Conservation (phyloP, 2,797 vertebrate genomes). For the Bradypodion pumilum region DNA sequence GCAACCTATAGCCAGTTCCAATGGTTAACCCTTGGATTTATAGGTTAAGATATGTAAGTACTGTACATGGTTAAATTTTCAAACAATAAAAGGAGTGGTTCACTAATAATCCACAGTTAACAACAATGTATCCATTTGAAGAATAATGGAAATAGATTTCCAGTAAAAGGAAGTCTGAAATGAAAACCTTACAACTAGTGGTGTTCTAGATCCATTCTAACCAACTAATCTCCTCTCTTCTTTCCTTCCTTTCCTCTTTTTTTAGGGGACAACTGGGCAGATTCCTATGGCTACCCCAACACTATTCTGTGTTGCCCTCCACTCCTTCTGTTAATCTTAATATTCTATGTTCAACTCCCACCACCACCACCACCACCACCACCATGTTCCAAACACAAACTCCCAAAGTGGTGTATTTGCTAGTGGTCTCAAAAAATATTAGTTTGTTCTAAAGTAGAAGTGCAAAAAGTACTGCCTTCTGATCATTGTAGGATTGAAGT, state of each 20-base stretch:
- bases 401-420: background rate
- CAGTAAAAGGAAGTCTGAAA: background rate
- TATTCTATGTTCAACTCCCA: background rate
- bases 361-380: background rate
- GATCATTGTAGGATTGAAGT: background rate
- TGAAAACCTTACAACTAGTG: background rate
- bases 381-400: background rate
- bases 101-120: background rate
- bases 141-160: background rate
- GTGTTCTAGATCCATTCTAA: background rate
- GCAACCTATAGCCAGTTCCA: too few relatives aligned
- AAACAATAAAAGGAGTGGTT: background rate
- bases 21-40: too few relatives aligned
- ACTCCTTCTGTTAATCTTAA: background rate
- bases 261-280: background rate
- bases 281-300: background rate
- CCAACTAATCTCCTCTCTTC: background rate
- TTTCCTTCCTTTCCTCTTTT: background rate
- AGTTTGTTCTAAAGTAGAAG: too few relatives aligned
- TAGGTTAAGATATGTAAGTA: too few relatives aligned
- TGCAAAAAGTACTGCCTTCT: too few relatives aligned
- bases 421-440: background rate
- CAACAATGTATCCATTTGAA: background rate
- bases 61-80: background rate
- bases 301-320: background rate